Evolutionary conservation across 1,140 invertebrate species (phyloP).

Genomic region (Papilio machaon): DNA sequence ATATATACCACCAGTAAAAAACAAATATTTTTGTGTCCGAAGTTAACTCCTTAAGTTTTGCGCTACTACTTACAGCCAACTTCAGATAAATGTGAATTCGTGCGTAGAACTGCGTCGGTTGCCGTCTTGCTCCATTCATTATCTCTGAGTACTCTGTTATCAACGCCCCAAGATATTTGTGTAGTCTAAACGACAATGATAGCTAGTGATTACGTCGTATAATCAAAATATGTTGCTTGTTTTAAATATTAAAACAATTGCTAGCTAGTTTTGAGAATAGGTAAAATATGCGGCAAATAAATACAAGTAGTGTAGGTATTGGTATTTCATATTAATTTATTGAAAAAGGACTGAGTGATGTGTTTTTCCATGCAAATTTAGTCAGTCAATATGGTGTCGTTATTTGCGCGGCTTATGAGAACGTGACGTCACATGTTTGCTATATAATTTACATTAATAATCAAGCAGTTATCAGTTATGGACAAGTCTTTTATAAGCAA

Average conservation of each 20-base stretch:
- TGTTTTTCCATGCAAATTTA: constrained; percentile 24
- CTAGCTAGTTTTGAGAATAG: background rate
- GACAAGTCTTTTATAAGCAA: background rate
- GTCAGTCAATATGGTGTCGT: background rate
- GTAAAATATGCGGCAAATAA: background rate
- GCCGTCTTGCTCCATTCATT: constrained; percentile 7
- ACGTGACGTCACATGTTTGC: constrained; percentile 14
- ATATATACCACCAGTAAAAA: background rate
- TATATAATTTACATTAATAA: constrained; percentile 31
- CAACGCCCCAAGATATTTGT: constrained; percentile 1
- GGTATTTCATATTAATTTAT: constrained; percentile 1
- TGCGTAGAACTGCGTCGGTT: background rate
- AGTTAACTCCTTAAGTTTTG: background rate
- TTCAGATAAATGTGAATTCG: background rate
- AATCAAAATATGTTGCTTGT: background rate
- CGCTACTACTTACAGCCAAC: background rate
- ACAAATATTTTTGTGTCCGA: background rate
- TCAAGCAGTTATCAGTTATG: constrained; percentile 7
- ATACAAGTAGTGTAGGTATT: background rate
- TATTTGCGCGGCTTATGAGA: background rate
- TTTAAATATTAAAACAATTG: background rate
- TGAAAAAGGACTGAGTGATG: background rate
- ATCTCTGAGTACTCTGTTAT: background rate
- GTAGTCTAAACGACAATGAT: constrained; percentile 1
- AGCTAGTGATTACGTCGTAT: background rate